Conservation (phyloP, 2,113 vertebrate genomes). For the Forbesichthys papilliferus region DNA sequence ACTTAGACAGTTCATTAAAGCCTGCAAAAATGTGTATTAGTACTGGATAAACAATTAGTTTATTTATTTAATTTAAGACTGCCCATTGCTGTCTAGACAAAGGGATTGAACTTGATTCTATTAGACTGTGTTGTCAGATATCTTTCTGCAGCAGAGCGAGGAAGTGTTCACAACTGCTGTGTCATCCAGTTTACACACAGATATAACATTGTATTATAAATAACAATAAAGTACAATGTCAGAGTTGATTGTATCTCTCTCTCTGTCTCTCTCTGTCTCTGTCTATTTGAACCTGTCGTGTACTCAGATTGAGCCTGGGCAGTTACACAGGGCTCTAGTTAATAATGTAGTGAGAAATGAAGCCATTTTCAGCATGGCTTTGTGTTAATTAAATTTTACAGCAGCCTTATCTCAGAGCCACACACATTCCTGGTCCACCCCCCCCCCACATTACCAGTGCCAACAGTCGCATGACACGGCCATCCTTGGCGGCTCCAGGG, state of each 20-base stretch:
- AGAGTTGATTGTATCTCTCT: neutral
- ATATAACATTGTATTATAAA: neutral
- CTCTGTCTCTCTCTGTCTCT: neutral
- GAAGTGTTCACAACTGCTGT: too few species aligned
- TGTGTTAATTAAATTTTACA: conserved; percentile 83
- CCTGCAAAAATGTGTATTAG: too few species aligned
- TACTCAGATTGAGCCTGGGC: conserved; percentile 43
- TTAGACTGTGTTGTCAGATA: too few species aligned
- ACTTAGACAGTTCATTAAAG: too few species aligned
- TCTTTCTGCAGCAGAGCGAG: too few species aligned
- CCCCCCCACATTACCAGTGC: conserved; percentile 58
- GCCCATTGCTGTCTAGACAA: too few species aligned
- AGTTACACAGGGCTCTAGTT: conserved; percentile 47
- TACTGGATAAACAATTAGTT: too few species aligned
- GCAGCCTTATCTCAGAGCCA: conserved; percentile 71
- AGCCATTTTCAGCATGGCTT: conserved; percentile 67
- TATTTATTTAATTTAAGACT: too few species aligned
- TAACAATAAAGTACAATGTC: too few species aligned
- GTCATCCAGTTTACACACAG: conserved; percentile 3
- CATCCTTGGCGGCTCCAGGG: conserved; percentile 32
- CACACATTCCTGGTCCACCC: conserved; percentile 60
- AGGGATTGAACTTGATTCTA: too few species aligned
- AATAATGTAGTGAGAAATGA: conserved; percentile 69
- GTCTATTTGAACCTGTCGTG: conserved; percentile 25
- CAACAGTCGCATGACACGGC: conserved; percentile 50